These are phyloP conservation scores for Hyaena hyaena DNA, from an alignment of 2,113 vertebrate species.

Conservation along the genomic window DNA sequence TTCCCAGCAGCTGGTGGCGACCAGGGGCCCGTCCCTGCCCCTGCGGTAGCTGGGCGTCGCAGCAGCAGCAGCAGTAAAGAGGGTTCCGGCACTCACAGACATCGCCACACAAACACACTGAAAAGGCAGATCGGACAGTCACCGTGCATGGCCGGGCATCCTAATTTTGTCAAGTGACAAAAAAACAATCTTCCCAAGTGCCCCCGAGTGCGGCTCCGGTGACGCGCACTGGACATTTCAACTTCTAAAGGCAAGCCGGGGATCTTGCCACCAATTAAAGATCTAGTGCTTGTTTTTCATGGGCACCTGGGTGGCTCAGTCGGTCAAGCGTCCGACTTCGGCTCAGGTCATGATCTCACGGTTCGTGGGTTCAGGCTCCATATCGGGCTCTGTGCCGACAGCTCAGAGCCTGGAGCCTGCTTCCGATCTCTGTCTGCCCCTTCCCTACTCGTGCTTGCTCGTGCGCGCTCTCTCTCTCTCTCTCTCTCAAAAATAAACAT, in stretches of 20 bases:
- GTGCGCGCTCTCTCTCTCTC: too few species aligned
- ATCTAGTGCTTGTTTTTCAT: too few species aligned
- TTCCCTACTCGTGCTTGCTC: too few species aligned
- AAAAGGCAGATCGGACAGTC: conserved; percentile 28
- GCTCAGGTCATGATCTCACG: too few species aligned
- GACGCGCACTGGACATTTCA: background rate
- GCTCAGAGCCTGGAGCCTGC: too few species aligned
- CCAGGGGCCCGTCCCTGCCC: background rate
- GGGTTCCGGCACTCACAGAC: conserved; percentile 62
- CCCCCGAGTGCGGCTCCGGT: background rate
- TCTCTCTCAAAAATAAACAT: too few species aligned
- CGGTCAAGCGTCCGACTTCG: too few species aligned
- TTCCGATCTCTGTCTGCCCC: too few species aligned
- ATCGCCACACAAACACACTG: conserved; percentile 81
- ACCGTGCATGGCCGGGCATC: background rate
- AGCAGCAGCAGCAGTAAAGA: background rate
- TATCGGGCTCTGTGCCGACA: too few species aligned
- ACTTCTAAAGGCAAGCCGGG: background rate
- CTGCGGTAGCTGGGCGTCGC: background rate
- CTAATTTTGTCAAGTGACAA: background rate
- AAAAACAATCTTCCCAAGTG: background rate
- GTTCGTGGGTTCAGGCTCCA: too few species aligned
- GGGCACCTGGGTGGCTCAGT: too few species aligned
- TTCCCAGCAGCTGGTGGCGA: background rate
- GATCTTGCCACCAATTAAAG: background rate